phyloP scores from a whole-genome alignment of 2,113 vertebrate genomes.

The Felis chaus region DNA sequence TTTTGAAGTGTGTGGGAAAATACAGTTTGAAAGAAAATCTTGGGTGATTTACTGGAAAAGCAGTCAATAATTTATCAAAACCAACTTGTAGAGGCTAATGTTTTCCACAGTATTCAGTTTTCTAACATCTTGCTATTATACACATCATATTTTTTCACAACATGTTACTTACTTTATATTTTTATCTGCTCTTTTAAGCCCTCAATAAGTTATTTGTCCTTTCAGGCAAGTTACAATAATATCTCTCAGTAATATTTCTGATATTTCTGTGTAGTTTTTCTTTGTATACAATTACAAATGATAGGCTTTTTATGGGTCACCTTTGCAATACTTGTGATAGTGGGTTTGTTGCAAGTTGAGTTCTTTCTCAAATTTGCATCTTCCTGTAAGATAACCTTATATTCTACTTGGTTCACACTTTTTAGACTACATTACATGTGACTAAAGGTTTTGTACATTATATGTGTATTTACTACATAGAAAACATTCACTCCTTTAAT shows the following conservation, averaged over 20 bases:
- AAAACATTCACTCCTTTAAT: slow-evolving; percentile 69
- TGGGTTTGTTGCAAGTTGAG: slow-evolving; percentile 63
- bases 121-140: slow-evolving; percentile 81
- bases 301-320: slow-evolving; percentile 75
- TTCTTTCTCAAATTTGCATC: slow-evolving; percentile 67
- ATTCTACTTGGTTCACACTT: slow-evolving; percentile 79
- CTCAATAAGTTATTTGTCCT: slow-evolving; percentile 35
- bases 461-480: slow-evolving; percentile 75
- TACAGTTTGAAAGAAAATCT: slow-evolving; percentile 78
- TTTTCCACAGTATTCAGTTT: slow-evolving; percentile 83
- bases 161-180: slow-evolving; percentile 68
- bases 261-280: slow-evolving; percentile 70
- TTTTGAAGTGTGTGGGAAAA: slow-evolving; percentile 75
- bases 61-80: slow-evolving; percentile 77
- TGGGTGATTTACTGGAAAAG: slow-evolving; percentile 81
- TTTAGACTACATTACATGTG: slow-evolving; percentile 61
- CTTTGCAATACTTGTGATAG: slow-evolving; percentile 62
- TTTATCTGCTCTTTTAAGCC: slow-evolving; percentile 60
- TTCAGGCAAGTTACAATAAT: slow-evolving; percentile 42
- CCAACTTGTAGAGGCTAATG: slow-evolving; percentile 84
- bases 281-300: slow-evolving; percentile 67
- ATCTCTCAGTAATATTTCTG: slow-evolving; percentile 48
- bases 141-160: slow-evolving; percentile 77
- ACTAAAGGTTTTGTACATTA: slow-evolving; percentile 62
- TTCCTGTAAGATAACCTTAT: slow-evolving; percentile 42